phyloP scores from a whole-genome alignment of 2,113 vertebrate genomes.

The Salvelinus namaycush region DNA sequence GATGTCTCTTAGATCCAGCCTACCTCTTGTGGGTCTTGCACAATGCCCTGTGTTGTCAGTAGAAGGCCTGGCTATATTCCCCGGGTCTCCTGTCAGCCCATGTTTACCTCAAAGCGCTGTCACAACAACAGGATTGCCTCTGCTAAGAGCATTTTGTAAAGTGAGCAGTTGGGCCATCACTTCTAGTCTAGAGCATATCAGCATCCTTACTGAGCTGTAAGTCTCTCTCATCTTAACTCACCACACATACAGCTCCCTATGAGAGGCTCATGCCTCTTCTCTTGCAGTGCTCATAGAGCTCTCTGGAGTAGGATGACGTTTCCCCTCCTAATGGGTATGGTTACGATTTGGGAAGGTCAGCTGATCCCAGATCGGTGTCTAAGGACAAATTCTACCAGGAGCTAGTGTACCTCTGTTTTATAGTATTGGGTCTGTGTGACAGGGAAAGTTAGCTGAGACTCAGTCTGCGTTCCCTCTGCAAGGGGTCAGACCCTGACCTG shows the following conservation, averaged over 20 bases:
- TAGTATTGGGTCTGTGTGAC: not conserved
- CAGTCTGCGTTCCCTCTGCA: not conserved
- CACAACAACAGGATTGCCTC: constrained; percentile 69
- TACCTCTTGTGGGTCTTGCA: constrained; percentile 59
- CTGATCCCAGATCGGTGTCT: no score
- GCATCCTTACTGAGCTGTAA: constrained; percentile 14
- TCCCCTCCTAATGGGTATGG: no score
- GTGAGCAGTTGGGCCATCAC: constrained; percentile 66
- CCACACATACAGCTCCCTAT: not conserved
- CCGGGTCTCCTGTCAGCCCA: constrained; percentile 68
- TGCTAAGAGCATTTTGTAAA: constrained; percentile 70
- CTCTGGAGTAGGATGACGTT: no score
- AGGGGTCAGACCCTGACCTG: not conserved
- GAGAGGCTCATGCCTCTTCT: not conserved
- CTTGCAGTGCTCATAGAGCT: no score
- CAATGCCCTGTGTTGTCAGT: constrained; percentile 67
- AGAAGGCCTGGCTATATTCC: constrained; percentile 54
- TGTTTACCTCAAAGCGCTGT: constrained; percentile 68
- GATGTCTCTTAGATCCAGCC: constrained; percentile 52
- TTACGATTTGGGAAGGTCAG: no score
- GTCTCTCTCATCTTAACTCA: not conserved
- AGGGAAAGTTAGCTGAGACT: not conserved
- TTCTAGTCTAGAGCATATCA: constrained; percentile 46
- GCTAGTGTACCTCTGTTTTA: not conserved
- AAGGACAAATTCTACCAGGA: no score